Base-by-base conservation (phyloP, 2,797 vertebrate species). In the Periparus ater region DNA sequence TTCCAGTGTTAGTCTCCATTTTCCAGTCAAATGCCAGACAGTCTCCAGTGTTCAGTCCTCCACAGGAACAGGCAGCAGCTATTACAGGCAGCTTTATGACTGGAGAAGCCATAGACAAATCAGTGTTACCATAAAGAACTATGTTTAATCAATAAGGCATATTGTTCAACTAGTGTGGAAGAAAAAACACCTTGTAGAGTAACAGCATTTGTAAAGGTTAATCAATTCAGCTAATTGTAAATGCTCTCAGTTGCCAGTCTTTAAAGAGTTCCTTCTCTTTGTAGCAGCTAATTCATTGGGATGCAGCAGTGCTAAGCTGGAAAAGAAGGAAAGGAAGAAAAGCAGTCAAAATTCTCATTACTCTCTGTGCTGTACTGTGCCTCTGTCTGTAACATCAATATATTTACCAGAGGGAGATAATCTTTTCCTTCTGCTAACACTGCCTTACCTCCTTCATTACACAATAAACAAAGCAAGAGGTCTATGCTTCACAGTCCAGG, bases 211-310 rank as follows among this genome's bases (percentile, higher is more conserved):
- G 91, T 97, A 98, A 98, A 98, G 97, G 97, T 98, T 98, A 98
- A 98, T 98, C 97, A 97, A 97, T 98, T 98, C 97, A 98, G 92
- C 91, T 98, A 98, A 98, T 98, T 97, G 97, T 96, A 97, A 97
- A 97, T 96, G 96, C 88, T 97, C 95, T 97, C 96, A 91, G 87
- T 96, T 97, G 96, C 96, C 96, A 97, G 95, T 95, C 90, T 94
- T 96, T 96, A 96, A 97, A 95, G 80, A 91, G 95, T 79, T 80
- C 44, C 78, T 95, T 96, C 84, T 96, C 96, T 97, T 97, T 97
- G 93, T 95, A 96, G 82, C 71, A 90, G 80, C 89, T 95, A 97
- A 97, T 97, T 97, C 96, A 97, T 89, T 71, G 95, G 97, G 93
- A 95, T 89, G 90, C 73, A 73, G 61, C 71, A 91, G 76, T n/a